These are phyloP conservation scores for Stenoptilia bipunctidactyla DNA, from an alignment of 2,888 invertebrate species.

Conservation along the genomic window DNA sequence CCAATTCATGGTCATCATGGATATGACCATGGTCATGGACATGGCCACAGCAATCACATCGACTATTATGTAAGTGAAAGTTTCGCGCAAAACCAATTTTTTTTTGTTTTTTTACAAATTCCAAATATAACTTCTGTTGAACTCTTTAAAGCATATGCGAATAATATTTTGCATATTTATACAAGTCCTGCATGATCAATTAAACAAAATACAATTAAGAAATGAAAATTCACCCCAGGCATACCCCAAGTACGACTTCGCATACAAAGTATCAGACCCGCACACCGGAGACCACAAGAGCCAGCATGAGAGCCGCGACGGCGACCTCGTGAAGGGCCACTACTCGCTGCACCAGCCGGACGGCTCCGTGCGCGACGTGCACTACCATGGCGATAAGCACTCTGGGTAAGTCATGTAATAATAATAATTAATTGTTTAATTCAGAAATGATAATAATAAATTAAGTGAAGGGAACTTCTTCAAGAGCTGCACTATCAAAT, in stretches of 20 bases:
- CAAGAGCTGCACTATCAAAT: too few relatives aligned
- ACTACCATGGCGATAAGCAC: slow-evolving; percentile 60
- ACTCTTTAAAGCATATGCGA: too few relatives aligned
- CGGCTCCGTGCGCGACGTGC: slow-evolving; percentile 61
- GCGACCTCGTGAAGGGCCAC: slow-evolving; percentile 41
- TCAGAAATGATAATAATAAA: too few relatives aligned
- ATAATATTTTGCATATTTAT: too few relatives aligned
- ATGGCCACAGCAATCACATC: slow-evolving; percentile 7
- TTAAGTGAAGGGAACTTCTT: too few relatives aligned
- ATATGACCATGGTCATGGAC: slow-evolving; percentile 19
- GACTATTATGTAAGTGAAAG: slow-evolving; percentile 14
- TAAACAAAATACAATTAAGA: too few relatives aligned
- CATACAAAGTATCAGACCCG: slow-evolving; percentile 45
- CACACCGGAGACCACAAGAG: slow-evolving; percentile 63
- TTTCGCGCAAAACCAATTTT: too few relatives aligned
- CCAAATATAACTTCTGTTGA: too few relatives aligned
- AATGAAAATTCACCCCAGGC: slow-evolving; percentile 28
- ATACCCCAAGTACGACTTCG: slow-evolving; percentile 44
- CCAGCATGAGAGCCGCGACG: slow-evolving; percentile 52
- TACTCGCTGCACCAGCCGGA: slow-evolving; percentile 60
- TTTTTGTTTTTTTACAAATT: too few relatives aligned
- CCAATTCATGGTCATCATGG: slow-evolving; percentile 17
- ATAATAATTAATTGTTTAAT: too few relatives aligned
- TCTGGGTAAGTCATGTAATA: slow-evolving; percentile 29
- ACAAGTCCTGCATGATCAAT: too few relatives aligned